Conservation (phyloP, 2,797 vertebrate genomes). For the Melanotaenia pygmaea region DNA sequence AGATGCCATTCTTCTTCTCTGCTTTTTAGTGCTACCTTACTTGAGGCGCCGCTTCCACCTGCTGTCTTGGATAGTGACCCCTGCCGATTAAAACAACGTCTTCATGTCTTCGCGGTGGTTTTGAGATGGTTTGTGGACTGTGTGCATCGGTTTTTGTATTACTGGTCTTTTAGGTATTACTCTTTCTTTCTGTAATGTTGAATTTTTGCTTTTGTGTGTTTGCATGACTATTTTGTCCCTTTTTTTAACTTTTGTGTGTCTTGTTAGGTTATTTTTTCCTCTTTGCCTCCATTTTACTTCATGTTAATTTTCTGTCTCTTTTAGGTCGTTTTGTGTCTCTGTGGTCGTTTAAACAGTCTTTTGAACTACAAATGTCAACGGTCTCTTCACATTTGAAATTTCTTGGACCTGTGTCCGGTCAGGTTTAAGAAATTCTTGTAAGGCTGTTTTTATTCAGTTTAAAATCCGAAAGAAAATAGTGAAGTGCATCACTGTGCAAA, state of each 20-base stretch:
- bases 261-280: not conserved
- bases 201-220: too few species aligned
- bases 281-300: too few species aligned
- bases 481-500: not conserved
- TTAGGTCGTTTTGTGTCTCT: not conserved
- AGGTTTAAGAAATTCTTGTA: not conserved
- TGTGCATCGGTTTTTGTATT: too few species aligned
- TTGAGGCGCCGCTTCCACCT: not conserved
- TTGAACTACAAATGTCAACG: not conserved
- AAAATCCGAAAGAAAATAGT: not conserved
- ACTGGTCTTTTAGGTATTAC: not conserved
- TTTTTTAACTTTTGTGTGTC: not conserved
- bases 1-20: not conserved
- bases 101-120: too few species aligned
- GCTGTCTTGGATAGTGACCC: not conserved
- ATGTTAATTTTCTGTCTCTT: not conserved
- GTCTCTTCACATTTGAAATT: not conserved
- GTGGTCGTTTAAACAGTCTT: not conserved
- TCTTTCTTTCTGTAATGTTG: not conserved
- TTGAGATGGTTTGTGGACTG: too few species aligned
- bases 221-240: not conserved
- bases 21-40: not conserved
- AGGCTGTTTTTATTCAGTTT: not conserved
- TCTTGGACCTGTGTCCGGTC: constrained; percentile 1
- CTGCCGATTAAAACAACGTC: too few species aligned